Evolutionary conservation across 2,113 vertebrate species (phyloP).

Genomic region (Melanotaenia duboulayi): DNA sequence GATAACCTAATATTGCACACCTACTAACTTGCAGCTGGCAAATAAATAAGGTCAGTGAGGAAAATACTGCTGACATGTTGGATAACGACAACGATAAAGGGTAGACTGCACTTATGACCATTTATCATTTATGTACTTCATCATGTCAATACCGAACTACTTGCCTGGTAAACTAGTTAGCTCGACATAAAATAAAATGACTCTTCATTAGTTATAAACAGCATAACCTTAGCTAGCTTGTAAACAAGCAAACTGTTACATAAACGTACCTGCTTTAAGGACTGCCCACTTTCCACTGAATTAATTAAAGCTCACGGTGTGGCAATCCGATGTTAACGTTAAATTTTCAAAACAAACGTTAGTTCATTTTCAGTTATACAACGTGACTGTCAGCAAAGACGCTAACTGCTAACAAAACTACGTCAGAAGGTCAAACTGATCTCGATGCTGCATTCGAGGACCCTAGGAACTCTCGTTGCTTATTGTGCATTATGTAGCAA

Average conservation of each 20-base stretch:
- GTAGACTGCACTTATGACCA: too few relatives aligned
- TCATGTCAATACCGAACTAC: neutral
- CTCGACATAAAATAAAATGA: too few relatives aligned
- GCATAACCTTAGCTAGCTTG: too few relatives aligned
- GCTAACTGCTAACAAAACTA: neutral
- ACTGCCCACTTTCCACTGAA: too few relatives aligned
- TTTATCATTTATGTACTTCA: neutral
- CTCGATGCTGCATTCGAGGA: neutral
- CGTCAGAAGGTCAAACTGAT: neutral
- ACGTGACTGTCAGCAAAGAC: neutral
- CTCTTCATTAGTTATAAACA: neutral
- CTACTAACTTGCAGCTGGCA: neutral
- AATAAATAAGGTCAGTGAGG: neutral
- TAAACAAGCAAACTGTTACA: neutral
- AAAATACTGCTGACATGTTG: neutral
- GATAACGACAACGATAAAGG: neutral
- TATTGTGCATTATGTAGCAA: too few relatives aligned
- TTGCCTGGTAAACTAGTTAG: too few relatives aligned
- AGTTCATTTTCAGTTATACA: neutral
- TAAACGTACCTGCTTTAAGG: conserved; percentile 8
- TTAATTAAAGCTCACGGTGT: neutral
- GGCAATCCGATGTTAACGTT: neutral
- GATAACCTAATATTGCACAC: neutral
- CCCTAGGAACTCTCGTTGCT: neutral
- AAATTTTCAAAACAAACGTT: neutral